A percentile compares a stretch with the other conserved stretches of the same genome.
phyloP scores from a whole-genome alignment of 2,797 vertebrate genomes.

The Ficedula albicollis region DNA sequence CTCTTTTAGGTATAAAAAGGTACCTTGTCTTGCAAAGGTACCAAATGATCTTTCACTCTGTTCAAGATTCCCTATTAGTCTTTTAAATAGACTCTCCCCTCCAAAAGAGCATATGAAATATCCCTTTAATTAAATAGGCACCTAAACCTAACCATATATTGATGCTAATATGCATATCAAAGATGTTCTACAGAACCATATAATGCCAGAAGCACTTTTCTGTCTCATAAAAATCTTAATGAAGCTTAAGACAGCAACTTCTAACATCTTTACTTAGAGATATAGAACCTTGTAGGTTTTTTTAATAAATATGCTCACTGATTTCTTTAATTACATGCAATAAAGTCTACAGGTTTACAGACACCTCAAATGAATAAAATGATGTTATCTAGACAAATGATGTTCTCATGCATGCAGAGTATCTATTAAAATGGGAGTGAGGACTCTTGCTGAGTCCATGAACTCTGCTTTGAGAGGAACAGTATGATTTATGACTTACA shows the following conservation, averaged over 20 bases:
- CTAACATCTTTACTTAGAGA: constrained; percentile 16
- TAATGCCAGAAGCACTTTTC: constrained; percentile 21
- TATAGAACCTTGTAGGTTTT: not conserved
- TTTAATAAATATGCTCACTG: not conserved
- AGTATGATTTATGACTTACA: not conserved
- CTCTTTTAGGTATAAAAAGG: not conserved
- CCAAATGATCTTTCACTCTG: not conserved
- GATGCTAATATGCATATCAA: constrained; percentile 24
- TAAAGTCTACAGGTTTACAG: not conserved
- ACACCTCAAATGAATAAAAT: not conserved
- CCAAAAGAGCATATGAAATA: not conserved
- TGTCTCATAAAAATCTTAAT: constrained; percentile 46
- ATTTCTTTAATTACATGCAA: constrained; percentile 6
- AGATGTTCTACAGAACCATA: not conserved
- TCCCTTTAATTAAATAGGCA: constrained; percentile 7
- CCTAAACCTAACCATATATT: constrained; percentile 11
- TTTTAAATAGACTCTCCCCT: not conserved
- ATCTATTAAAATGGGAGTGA: not conserved
- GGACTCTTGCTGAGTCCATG: fast-evolving
- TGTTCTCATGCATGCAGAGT: not conserved
- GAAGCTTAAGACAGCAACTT: constrained; percentile 31
- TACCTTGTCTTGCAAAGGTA: not conserved
- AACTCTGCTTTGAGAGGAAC: not conserved
- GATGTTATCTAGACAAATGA: not conserved
- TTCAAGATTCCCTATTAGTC: not conserved